Percentiles rank a stretch among this genome's conserved stretches.
Evolutionary conservation across 1,140 invertebrate genomes (phyloP).

Genomic region (Phortica variegata): DNA sequence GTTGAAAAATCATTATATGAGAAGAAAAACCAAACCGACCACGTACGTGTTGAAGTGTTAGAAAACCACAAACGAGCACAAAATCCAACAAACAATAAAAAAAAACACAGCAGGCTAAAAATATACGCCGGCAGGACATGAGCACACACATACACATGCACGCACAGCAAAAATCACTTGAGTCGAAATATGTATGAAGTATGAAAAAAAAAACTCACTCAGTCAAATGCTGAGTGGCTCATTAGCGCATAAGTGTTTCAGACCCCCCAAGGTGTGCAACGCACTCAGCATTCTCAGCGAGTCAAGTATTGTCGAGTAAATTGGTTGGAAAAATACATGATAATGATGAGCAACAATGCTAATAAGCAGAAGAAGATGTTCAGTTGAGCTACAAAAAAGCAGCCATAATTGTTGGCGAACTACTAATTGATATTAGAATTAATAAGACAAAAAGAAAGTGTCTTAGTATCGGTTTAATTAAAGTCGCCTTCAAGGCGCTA

Average conservation of each 20-base stretch:
- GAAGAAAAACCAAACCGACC: constrained; percentile 10
- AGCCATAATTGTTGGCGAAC: too few relatives aligned
- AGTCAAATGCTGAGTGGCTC: constrained; percentile 39
- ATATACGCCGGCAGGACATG: not conserved
- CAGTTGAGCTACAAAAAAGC: constrained; percentile 1
- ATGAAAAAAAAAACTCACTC: too few relatives aligned
- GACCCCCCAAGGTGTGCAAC: constrained; percentile 31
- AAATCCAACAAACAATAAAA: too few relatives aligned
- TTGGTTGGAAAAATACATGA: constrained; percentile 37
- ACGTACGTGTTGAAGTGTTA: constrained; percentile 48
- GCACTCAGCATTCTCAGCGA: too few relatives aligned
- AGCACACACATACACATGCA: too few relatives aligned
- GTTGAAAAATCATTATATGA: too few relatives aligned
- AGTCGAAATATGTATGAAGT: too few relatives aligned
- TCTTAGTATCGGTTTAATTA: constrained; percentile 42
- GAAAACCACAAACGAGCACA: constrained; percentile 9
- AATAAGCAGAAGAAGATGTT: constrained; percentile 8
- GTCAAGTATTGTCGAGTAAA: too few relatives aligned
- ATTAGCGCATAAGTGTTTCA: constrained; percentile 25
- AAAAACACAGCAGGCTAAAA: constrained; percentile 31
- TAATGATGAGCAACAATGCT: not conserved
- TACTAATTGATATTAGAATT: too few relatives aligned
- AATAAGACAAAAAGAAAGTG: too few relatives aligned
- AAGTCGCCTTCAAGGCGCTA: constrained; percentile 17
- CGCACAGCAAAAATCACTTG: too few relatives aligned